Base-by-base conservation (phyloP, 2,113 vertebrate species). In the Anthoscopus minutus region DNA sequence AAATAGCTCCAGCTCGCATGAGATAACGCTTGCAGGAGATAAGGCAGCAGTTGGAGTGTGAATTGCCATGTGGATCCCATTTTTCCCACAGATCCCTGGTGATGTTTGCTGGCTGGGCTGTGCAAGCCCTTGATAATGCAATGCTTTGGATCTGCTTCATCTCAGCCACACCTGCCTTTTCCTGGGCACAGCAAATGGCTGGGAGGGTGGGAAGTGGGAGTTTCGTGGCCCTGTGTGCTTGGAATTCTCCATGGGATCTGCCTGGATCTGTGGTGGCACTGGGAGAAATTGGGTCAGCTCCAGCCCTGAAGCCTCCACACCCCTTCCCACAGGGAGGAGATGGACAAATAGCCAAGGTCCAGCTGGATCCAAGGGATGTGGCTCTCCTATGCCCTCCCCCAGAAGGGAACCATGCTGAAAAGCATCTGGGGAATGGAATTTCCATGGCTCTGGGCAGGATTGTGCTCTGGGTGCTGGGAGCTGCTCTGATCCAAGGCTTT, bases 41-140 rank as follows among this genome's bases (percentile, higher is more conserved):
- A 95, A 96, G 79, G 67, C 45, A 1, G 92, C 93, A 91, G 79
- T 31, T 66, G 81, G 74, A 94, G 87, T 17, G 58, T 2, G 31
- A 77, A 48, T 51, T 89, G 84, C 87, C 35, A 4, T 40, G 89
- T 57, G 62, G 83, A 87, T 94, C 81, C 87, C 35, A 6, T 65
- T 89, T 94, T 96, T 95, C 93, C 92, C 95, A 96, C 96, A 92
- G 70, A 45, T 85, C 91, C 76, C 80, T 44, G 84, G 54, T 33
- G 73, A 16, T 66, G 60, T 58, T 81, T 71, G 51, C 28, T 80
- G 88, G 58, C 64, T 0, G 0, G 64, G 51, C 80, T 81, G 65
- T 10, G 51, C 42, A 28, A 91, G 69, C 69, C 72, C 82, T 40
- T 12, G 58, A 91, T 72, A 84, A 44, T 0, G 22, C n/a, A 7